These are phyloP conservation scores for Vannuccia rotundouncinata DNA, from an alignment of 2,888 invertebrate species.

Conservation along the genomic window DNA sequence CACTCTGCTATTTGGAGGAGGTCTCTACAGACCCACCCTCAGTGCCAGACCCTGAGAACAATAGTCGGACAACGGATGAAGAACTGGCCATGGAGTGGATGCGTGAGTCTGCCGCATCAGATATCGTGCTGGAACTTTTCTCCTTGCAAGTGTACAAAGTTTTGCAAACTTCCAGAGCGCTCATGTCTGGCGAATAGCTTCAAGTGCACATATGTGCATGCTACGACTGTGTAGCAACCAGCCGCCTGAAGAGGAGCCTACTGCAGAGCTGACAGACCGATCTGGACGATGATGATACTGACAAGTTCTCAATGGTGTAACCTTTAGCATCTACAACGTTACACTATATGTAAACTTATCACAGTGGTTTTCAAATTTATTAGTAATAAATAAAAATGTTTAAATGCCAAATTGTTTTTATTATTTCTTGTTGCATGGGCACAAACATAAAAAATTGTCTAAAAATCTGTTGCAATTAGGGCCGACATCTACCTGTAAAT, in stretches of 20 bases:
- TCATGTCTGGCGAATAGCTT: no score
- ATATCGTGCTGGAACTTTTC: background rate
- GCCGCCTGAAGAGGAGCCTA: no score
- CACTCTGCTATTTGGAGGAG: conserved; percentile 41
- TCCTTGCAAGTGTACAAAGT: no score
- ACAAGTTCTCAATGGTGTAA: no score
- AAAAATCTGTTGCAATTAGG: background rate
- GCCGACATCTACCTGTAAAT: background rate
- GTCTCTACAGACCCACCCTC: conserved; percentile 1
- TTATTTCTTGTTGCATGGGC: background rate
- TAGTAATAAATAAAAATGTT: background rate
- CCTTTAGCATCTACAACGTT: no score
- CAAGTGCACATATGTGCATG: no score
- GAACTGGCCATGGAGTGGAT: background rate
- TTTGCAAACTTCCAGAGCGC: no score
- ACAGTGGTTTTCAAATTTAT: no score
- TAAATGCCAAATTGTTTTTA: background rate
- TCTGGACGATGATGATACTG: no score
- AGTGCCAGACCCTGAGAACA: background rate
- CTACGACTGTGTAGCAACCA: no score
- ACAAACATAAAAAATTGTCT: background rate
- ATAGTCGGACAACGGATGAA: background rate
- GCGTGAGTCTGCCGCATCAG: background rate
- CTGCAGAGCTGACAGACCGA: no score
- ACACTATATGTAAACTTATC: no score